Evolutionary conservation across 2,797 vertebrate genomes (phyloP), one percentile per base, ranked within the genome.

Genomic region (Anguilla anguilla): DNA sequence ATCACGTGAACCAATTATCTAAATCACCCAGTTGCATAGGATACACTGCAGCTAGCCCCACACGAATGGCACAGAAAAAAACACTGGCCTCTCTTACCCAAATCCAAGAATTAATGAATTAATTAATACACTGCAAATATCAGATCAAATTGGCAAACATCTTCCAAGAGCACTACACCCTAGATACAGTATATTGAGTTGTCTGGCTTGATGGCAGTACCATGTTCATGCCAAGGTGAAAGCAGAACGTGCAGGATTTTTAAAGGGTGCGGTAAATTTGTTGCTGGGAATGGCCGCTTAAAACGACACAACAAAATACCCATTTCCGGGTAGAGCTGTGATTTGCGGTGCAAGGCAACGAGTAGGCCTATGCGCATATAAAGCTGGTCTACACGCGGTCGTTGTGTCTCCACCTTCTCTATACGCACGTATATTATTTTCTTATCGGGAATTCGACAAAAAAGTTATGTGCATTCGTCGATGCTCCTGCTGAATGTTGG

Each of bases 191-290:
- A 39, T 84, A 87, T 84, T 84, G 86, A 81, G n/a, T 57, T 81
- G 83, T 64, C 51, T 59, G 31, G 10, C 61, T 84, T 77, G 88
- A 85, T 69, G n/a, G 84, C 84, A 86, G 82, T 89, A 86, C 53
- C 49, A 86, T 81, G 46, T 89, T 88, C 72, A 46, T 53, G 74
- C 79, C 86, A 81, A 86, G 85, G 85, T 86, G 49, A 90, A 61
- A 88, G 22, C 87, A 74, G 39, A 43, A 43, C 72, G 51, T 43
- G 13, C 39, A 46, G 35, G 85, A 85, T 59, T 69, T 10, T 49
- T 19, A 10, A n/a, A 6, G 43, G 77, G 43, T 25, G 49, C 67
- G 22, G 85, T 84, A 85, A 74, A 87, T 87, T 64, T 59, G 61
- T 86, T 87, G 74, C 83, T 35, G 43, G 64, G 84, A 77, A 84